phyloP scores from a whole-genome alignment of 1,140 invertebrate genomes.

The Ceratina calcarata region DNA sequence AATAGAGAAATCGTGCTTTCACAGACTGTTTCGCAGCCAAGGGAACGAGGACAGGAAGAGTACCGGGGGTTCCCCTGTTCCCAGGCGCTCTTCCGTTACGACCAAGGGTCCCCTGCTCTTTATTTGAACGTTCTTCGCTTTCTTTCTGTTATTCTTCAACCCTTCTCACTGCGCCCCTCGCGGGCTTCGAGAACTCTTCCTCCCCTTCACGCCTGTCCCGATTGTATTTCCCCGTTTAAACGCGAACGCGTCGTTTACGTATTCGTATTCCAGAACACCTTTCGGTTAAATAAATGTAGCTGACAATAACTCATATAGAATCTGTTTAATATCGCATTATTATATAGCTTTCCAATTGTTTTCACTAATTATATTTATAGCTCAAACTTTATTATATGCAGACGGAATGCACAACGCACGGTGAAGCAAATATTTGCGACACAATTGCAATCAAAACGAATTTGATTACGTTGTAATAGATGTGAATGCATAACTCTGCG shows the following conservation, averaged over 20 bases:
- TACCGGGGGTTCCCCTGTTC: background rate
- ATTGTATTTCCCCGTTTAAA: background rate
- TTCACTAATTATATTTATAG: too few species aligned
- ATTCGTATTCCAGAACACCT: too few species aligned
- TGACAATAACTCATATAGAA: too few species aligned
- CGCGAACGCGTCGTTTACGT: background rate
- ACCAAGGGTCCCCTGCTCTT: background rate
- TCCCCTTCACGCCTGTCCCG: background rate
- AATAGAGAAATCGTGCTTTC: constrained; percentile 62
- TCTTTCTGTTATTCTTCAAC: background rate
- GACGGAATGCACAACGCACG: too few species aligned
- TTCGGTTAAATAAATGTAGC: too few species aligned
- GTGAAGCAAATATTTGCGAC: too few species aligned
- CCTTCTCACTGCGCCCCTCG: background rate
- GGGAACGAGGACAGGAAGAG: constrained; percentile 13
- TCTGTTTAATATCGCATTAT: too few species aligned
- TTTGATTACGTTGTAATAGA: background rate
- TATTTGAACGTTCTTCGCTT: constrained; percentile 11
- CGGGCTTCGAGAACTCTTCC: background rate
- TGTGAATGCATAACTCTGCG: background rate
- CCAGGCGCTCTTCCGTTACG: background rate
- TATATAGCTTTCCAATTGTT: too few species aligned
- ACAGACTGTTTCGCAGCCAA: constrained; percentile 52
- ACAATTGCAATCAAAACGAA: background rate
- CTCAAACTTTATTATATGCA: too few species aligned